These are phyloP conservation scores for Hydrophis major DNA, from an alignment of 2,797 vertebrate genomes.

Conservation along the genomic window DNA sequence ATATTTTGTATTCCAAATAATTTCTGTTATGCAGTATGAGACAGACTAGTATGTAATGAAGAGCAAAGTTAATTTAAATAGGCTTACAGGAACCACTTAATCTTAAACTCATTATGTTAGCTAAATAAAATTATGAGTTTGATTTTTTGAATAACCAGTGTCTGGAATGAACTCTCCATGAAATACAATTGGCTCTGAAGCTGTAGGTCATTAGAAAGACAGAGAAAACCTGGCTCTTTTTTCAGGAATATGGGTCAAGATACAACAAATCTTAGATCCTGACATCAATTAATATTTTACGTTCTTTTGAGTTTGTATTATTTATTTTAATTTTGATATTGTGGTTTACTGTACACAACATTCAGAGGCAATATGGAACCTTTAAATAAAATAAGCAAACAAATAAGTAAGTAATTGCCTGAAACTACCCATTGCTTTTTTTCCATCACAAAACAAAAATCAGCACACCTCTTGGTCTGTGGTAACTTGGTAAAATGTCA, in stretches of 20 bases:
- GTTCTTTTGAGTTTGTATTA: background rate
- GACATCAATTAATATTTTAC: background rate
- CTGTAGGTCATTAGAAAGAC: background rate
- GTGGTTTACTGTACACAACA: background rate
- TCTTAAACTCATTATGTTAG: background rate
- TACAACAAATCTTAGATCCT: too few relatives aligned
- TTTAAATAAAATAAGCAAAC: background rate
- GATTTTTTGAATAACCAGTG: background rate
- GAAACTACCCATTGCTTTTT: background rate
- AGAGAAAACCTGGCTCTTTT: background rate
- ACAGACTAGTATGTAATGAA: background rate
- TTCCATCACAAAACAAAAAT: background rate
- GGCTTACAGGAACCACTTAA: background rate
- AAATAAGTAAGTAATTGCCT: background rate
- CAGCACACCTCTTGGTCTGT: background rate
- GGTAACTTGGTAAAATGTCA: too few relatives aligned
- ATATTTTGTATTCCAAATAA: background rate
- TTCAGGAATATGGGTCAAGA: background rate
- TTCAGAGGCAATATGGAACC: background rate
- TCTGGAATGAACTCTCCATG: background rate
- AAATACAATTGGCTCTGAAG: background rate
- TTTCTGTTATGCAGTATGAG: background rate
- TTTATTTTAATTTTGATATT: background rate
- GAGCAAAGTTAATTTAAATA: background rate
- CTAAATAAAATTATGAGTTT: background rate